Base-by-base conservation (phyloP, 2,113 vertebrate species). In the Pleuronectes platessa region DNA sequence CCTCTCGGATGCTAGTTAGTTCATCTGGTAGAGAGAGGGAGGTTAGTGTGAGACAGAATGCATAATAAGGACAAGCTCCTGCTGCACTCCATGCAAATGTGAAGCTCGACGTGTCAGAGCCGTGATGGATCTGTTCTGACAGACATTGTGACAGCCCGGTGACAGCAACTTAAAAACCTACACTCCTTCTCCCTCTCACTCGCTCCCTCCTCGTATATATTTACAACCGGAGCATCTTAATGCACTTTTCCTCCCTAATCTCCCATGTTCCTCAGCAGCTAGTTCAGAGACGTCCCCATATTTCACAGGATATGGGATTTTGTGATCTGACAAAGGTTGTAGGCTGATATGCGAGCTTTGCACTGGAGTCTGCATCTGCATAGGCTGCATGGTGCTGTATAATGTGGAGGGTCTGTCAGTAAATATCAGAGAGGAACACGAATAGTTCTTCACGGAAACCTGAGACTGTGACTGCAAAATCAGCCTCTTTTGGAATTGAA, bases 101-200 rank as follows among this genome's bases (percentile, higher is more conserved):
- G 85, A 53, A 76, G 84, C 86, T 85, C 74, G 91, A 87, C 71
- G 84, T 93, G 91, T 91, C 92, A 89, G 80, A 87, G 89, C 51
- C 2, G 68, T 93, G 93, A 94, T 92, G 92, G 92, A 94, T 94
- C 86, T 91, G 86, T 92, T 91, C 92, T 93, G 93, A 93, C 92
- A 94, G 91, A 92, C 91, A 90, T 82, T 26, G 89, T 91, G 93
- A 93, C 93, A 93, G 92, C 86, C 64, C 35, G 70, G 88, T 93
- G 92, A 94, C 92, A 92, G 90, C 87, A 84, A 90, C 89, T 92
- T 92, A 91, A 91, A 89, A 90, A 84, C 82, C 88, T 79, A 77
- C 85, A 82, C 88, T 83, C 85, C 85, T 53, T 72, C 71, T 64
- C 71, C 61, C 82, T 67, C 70, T 59, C 73, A 0, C 66, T 37